Percentiles rank a stretch among this genome's conserved stretches.
phyloP scores from a whole-genome alignment of 1,140 invertebrate genomes.

The Caenorhabditis briggsae region DNA sequence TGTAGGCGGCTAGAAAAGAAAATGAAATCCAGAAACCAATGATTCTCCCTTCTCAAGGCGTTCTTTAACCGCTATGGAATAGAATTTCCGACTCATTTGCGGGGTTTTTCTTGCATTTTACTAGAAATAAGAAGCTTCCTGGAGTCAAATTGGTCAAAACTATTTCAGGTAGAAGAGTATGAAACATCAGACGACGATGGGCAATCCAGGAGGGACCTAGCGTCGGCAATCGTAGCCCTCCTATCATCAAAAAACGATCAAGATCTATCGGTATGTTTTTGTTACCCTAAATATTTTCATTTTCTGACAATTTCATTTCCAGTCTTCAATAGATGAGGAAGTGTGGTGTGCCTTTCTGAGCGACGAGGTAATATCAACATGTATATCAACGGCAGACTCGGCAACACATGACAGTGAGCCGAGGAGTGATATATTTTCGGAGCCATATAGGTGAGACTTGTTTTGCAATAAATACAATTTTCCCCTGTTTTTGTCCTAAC shows the following conservation, averaged over 20 bases:
- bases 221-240: conserved; percentile 70
- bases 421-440: conserved; percentile 70
- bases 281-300: not conserved
- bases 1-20: too few species aligned
- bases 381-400: conserved; percentile 67
- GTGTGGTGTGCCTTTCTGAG: conserved; percentile 72
- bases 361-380: conserved; percentile 65
- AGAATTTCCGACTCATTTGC: too few species aligned
- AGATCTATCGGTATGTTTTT: conserved; percentile 67
- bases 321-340: conserved; percentile 66
- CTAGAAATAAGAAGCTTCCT: too few species aligned
- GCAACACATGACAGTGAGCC: conserved; percentile 70
- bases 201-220: conserved; percentile 69
- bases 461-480: conserved; percentile 42
- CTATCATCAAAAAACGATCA: conserved; percentile 67
- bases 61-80: too few species aligned
- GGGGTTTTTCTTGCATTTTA: not conserved
- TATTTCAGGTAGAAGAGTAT: conserved; percentile 74
- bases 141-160: too few species aligned
- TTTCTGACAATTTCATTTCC: conserved; percentile 32
- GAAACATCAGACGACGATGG: conserved; percentile 77
- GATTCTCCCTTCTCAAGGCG: too few species aligned
- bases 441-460: conserved; percentile 70
- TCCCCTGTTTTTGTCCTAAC: too few species aligned
- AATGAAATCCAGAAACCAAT: too few species aligned